These are phyloP conservation scores for Drosophila mayaguana DNA, from an alignment of 2,888 invertebrate genomes.

Conservation along the genomic window DNA sequence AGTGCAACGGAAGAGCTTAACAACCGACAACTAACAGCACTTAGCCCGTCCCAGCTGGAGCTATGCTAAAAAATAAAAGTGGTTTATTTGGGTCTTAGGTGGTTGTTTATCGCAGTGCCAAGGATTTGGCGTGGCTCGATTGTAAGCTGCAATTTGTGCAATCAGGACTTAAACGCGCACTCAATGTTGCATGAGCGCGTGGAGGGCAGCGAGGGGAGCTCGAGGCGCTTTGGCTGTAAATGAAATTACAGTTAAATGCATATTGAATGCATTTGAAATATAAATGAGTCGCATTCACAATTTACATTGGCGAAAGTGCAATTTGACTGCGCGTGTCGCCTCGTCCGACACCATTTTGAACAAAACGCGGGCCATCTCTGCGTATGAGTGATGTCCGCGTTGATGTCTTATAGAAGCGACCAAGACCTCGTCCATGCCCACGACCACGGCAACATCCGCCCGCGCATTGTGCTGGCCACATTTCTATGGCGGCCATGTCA, in stretches of 20 bases:
- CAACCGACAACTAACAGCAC: conserved; percentile 5
- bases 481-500: conserved; percentile 14
- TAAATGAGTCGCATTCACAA: conserved; percentile 42
- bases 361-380: conserved; percentile 13
- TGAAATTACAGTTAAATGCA: conserved; percentile 67
- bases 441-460: not conserved
- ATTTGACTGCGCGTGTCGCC: conserved; percentile 27
- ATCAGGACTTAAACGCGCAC: conserved; percentile 49
- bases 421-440: not conserved
- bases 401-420: not conserved
- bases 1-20: not conserved
- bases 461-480: not conserved
- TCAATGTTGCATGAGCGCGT: conserved; percentile 52
- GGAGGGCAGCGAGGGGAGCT: conserved; percentile 20
- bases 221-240: conserved; percentile 13
- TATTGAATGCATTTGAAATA: conserved; percentile 62
- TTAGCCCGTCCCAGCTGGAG: not conserved
- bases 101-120: conserved; percentile 2
- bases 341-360: conserved; percentile 12
- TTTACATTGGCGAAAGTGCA: conserved; percentile 50
- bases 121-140: conserved; percentile 20
- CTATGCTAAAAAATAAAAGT: not conserved
- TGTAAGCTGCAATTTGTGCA: conserved; percentile 68
- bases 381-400: conserved; percentile 43
- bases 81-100: conserved; percentile 4